These are phyloP conservation scores for Eubucco bourcierii DNA, from an alignment of 2,113 vertebrate genomes.

Conservation along the genomic window DNA sequence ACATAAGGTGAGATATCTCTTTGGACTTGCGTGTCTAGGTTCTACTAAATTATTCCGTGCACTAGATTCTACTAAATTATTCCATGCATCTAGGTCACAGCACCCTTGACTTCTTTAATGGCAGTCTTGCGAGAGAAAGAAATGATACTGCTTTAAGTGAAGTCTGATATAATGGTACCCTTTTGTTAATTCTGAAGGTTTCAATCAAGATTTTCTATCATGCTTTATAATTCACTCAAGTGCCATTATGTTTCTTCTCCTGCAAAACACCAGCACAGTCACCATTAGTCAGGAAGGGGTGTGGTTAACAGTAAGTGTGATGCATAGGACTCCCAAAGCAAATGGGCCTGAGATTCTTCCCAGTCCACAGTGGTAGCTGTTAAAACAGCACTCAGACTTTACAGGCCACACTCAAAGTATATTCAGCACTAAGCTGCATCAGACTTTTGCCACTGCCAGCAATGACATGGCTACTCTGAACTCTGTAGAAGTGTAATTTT, in stretches of 20 bases:
- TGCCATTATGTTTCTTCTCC: background rate
- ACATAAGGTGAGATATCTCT: background rate
- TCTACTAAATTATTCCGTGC: background rate
- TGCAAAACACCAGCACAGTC: background rate
- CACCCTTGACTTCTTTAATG: background rate
- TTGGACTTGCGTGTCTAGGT: background rate
- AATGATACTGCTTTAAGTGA: background rate
- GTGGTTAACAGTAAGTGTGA: background rate
- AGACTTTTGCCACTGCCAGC: background rate
- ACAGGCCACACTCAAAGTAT: background rate
- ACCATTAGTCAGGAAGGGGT: background rate
- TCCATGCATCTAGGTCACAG: conserved; percentile 2
- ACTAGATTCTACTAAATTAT: background rate
- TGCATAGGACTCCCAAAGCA: background rate
- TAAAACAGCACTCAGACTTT: background rate
- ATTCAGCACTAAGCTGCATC: background rate
- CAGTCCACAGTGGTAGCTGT: background rate
- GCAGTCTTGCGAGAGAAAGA: background rate
- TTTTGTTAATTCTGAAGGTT: background rate
- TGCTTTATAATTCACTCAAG: background rate
- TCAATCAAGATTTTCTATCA: background rate
- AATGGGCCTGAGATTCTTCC: background rate
- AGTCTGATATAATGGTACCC: background rate
- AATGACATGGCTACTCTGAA: background rate
- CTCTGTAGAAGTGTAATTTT: background rate